Percentiles rank a stretch among this genome's conserved stretches.
Evolutionary conservation across 2,888 invertebrate genomes (phyloP).

Genomic region (Eurytoma californica): DNA sequence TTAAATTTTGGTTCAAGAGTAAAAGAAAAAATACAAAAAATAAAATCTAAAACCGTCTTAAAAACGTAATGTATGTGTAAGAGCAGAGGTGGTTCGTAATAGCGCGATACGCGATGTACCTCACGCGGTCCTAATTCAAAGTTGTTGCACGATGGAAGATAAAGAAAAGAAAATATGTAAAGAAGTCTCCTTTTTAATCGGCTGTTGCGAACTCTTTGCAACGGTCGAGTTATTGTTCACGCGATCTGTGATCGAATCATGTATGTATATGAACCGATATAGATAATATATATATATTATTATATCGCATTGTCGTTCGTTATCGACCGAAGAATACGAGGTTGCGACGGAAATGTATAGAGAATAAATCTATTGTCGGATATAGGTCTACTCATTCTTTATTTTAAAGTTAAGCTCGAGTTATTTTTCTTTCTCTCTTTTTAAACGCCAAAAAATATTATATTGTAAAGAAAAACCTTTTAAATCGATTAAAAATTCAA

Average conservation of each 20-base stretch:
- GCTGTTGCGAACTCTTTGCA: constrained; percentile 9
- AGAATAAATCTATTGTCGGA: constrained; percentile 34
- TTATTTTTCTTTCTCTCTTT: constrained; percentile 27
- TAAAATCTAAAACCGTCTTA: constrained; percentile 23
- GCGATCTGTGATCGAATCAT: constrained; percentile 47
- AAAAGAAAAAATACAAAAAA: constrained; percentile 10
- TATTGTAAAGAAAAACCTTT: not conserved
- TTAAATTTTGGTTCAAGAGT: too few species aligned
- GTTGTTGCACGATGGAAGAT: constrained; percentile 22
- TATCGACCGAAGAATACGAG: constrained; percentile 27
- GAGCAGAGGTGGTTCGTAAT: not conserved
- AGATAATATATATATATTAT: constrained; percentile 23
- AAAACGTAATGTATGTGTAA: not conserved
- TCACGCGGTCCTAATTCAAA: constrained; percentile 26
- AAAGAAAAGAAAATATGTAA: constrained; percentile 4
- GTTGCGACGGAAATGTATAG: constrained; percentile 42
- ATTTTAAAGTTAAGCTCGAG: constrained; percentile 20
- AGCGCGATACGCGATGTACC: constrained; percentile 13
- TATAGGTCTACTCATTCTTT: constrained; percentile 26
- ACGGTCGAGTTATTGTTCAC: constrained; percentile 38
- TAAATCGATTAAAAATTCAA: constrained; percentile 10
- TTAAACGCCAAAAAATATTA: constrained; percentile 5
- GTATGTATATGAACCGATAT: constrained; percentile 27
- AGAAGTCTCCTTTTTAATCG: constrained; percentile 20
- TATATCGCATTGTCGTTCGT: constrained; percentile 17